Conservation (phyloP, 1,140 invertebrate species). For the Tetragonula clypearis region DNA sequence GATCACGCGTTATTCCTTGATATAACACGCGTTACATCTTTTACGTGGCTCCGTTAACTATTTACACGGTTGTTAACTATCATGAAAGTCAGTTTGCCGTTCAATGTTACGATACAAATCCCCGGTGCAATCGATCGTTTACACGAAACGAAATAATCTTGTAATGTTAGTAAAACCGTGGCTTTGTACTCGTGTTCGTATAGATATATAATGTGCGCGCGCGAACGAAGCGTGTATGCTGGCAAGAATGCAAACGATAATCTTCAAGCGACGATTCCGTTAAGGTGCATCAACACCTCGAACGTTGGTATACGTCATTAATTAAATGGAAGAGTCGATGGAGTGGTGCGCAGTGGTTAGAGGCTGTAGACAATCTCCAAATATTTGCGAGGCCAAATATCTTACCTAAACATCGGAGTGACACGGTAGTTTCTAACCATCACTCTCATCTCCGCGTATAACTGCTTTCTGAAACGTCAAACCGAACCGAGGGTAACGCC, state of each 20-base stretch:
- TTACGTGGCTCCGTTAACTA: neutral
- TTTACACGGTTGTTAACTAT: constrained; percentile 5
- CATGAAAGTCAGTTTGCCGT: neutral
- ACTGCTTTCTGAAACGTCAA: constrained; percentile 49
- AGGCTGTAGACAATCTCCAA: constrained; percentile 82
- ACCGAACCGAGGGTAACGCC: neutral
- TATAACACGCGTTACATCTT: neutral
- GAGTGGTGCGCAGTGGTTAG: constrained; percentile 74
- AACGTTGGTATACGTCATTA: constrained; percentile 72
- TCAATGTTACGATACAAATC: constrained; percentile 10
- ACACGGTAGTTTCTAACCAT: constrained; percentile 71
- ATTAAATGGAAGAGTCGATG: constrained; percentile 79
- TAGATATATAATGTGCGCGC: neutral
- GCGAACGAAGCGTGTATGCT: neutral
- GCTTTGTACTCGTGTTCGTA: neutral
- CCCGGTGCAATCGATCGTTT: constrained; percentile 8
- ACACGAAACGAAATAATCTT: constrained; percentile 9
- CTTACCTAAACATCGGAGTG: constrained; percentile 81
- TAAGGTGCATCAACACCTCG: constrained; percentile 60
- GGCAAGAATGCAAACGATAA: constrained; percentile 23
- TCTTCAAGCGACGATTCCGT: constrained; percentile 48
- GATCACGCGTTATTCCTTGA: neutral
- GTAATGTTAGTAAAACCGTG: constrained; percentile 9
- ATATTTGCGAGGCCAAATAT: constrained; percentile 82
- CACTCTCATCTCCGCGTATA: constrained; percentile 46